Evolutionary conservation across 2,797 vertebrate species (phyloP).

Genomic region (Liasis olivaceus): DNA sequence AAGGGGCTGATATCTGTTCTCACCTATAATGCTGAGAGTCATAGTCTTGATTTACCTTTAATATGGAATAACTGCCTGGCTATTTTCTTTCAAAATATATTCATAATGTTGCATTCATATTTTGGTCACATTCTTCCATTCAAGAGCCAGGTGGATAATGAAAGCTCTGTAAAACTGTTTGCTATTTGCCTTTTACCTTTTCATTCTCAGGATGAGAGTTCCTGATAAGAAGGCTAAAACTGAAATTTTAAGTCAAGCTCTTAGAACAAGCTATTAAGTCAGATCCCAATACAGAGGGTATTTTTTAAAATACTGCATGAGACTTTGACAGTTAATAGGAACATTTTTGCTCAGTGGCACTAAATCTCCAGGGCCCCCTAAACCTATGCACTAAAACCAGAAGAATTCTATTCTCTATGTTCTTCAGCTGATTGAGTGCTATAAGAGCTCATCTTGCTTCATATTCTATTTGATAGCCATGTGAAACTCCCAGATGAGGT

Average conservation of each 20-base stretch:
- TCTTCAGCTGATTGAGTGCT: not conserved
- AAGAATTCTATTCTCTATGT: not conserved
- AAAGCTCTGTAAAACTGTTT: not conserved
- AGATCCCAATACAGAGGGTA: not conserved
- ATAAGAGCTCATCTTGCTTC: not conserved
- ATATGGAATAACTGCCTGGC: not conserved
- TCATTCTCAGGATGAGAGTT: not conserved
- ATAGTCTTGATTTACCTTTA: not conserved
- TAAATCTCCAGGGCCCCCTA: not conserved
- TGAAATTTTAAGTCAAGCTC: not conserved
- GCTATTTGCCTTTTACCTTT: not conserved
- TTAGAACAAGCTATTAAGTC: not conserved
- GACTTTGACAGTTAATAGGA: not conserved
- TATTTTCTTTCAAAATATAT: not conserved
- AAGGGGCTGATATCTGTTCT: not conserved
- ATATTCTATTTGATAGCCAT: not conserved
- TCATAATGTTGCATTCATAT: not conserved
- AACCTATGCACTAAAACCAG: not conserved
- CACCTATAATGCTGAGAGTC: not conserved
- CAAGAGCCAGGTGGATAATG: not conserved
- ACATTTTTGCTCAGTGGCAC: not conserved
- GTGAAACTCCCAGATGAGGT: not conserved
- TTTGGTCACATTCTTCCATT: not conserved
- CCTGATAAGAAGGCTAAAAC: not conserved
- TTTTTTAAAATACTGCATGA: not conserved